These are phyloP conservation scores for Caenorhabditis macrosperma DNA, from an alignment of 2,888 invertebrate genomes.

Conservation along the genomic window DNA sequence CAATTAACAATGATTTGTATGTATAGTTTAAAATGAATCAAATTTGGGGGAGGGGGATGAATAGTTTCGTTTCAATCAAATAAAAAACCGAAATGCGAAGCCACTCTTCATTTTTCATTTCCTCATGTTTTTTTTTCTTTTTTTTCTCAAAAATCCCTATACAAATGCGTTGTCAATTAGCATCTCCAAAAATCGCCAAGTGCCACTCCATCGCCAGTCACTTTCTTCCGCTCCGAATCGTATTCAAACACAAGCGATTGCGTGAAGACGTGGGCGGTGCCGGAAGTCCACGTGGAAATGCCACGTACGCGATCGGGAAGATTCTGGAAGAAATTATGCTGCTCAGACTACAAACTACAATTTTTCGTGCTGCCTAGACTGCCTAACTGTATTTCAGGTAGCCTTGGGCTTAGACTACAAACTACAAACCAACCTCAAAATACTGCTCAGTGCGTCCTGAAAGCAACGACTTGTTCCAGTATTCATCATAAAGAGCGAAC, in stretches of 20 bases:
- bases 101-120: neutral
- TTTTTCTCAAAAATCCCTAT: neutral
- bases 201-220: conserved; percentile 53
- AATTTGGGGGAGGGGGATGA: too few relatives aligned
- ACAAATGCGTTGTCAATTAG: conserved; percentile 6
- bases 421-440: conserved; percentile 50
- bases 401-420: too few relatives aligned
- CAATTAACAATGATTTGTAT: too few relatives aligned
- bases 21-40: too few relatives aligned
- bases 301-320: conserved; percentile 65
- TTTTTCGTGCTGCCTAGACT: neutral
- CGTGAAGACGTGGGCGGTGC: conserved; percentile 56
- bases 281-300: conserved; percentile 56
- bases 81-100: too few relatives aligned
- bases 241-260: conserved; percentile 60
- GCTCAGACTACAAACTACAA: too few relatives aligned
- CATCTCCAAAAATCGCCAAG: conserved; percentile 58
- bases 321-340: conserved; percentile 39
- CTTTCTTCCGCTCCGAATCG: conserved; percentile 53
- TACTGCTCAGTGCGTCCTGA: conserved; percentile 57
- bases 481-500: conserved; percentile 67
- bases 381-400: too few relatives aligned
- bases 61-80: too few relatives aligned
- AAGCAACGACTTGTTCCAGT: conserved; percentile 68
- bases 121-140: neutral